These are phyloP conservation scores for Pseudotriccus pelzelni DNA, from an alignment of 2,797 vertebrate species.

Conservation along the genomic window DNA sequence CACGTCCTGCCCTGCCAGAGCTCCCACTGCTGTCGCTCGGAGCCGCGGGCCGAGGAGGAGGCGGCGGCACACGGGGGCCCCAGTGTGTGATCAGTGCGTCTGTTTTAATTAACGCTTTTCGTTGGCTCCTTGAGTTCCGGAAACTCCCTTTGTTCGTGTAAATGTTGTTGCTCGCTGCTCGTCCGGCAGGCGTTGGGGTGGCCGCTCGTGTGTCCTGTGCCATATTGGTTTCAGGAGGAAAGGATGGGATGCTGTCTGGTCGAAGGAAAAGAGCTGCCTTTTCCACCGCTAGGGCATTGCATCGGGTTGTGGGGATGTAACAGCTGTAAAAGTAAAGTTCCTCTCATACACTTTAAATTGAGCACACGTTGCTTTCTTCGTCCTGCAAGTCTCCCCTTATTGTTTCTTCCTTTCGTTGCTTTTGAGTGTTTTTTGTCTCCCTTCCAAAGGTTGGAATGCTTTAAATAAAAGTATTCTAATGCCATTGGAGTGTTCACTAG, in stretches of 20 bases:
- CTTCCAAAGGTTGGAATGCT: constrained; percentile 66
- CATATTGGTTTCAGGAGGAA: constrained; percentile 73
- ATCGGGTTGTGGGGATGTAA: constrained; percentile 50
- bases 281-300: constrained; percentile 44
- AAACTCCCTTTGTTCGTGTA: constrained; percentile 46
- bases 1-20: background rate
- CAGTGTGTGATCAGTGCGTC: constrained; percentile 67
- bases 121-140: constrained; percentile 68
- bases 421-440: constrained; percentile 45
- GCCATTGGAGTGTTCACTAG: constrained; percentile 49
- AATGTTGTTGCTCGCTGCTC: constrained; percentile 61
- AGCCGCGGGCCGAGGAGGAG: background rate
- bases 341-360: constrained; percentile 32
- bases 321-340: constrained; percentile 38
- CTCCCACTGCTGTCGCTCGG: background rate
- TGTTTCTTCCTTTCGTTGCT: constrained; percentile 19
- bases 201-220: constrained; percentile 47
- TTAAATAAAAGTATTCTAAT: constrained; percentile 67
- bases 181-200: constrained; percentile 49
- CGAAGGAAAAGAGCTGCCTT: constrained; percentile 23
- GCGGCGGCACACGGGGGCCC: constrained; percentile 10
- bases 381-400: constrained; percentile 27
- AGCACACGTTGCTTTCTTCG: constrained; percentile 67
- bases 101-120: constrained; percentile 50
- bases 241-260: constrained; percentile 41